Conservation (phyloP, 1,140 invertebrate species). For the Eumaeus atala region DNA sequence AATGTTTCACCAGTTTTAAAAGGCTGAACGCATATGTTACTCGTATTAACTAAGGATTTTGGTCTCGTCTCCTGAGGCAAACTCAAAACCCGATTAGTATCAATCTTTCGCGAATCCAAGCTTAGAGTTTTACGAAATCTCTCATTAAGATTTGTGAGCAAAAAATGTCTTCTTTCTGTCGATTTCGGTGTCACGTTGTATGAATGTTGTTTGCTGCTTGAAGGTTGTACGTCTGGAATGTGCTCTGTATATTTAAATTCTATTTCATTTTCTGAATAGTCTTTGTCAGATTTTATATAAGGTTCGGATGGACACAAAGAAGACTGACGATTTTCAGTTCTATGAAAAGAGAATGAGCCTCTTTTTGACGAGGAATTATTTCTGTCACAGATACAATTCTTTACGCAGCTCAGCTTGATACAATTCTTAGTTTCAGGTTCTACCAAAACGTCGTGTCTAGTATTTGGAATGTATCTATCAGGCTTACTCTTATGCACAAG, state of each 20-base stretch:
- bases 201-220: slow-evolving; percentile 60
- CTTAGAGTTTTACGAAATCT: slow-evolving; percentile 70
- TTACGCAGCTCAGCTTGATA: slow-evolving; percentile 50
- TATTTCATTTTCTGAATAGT: slow-evolving; percentile 58
- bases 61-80: slow-evolving; percentile 52
- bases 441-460: slow-evolving; percentile 41
- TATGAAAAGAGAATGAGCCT: slow-evolving; percentile 62
- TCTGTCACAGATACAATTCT: slow-evolving; percentile 54
- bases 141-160: slow-evolving; percentile 67
- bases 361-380: slow-evolving; percentile 47
- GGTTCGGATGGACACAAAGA: slow-evolving; percentile 48
- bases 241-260: slow-evolving; percentile 66
- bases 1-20: slow-evolving; percentile 49
- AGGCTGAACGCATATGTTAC: slow-evolving; percentile 55
- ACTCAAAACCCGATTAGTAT: slow-evolving; percentile 53
- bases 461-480: slow-evolving; percentile 60
- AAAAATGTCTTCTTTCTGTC: slow-evolving; percentile 51
- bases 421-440: slow-evolving; percentile 45
- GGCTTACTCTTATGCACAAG: slow-evolving; percentile 58
- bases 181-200: slow-evolving; percentile 65
- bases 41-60: slow-evolving; percentile 64
- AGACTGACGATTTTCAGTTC: slow-evolving; percentile 47
- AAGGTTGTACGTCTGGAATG: slow-evolving; percentile 57
- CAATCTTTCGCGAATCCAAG: slow-evolving; percentile 61
- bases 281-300: slow-evolving; percentile 35